phyloP scores from a whole-genome alignment of 2,113 vertebrate species.

The Aptenodytes patagonicus region DNA sequence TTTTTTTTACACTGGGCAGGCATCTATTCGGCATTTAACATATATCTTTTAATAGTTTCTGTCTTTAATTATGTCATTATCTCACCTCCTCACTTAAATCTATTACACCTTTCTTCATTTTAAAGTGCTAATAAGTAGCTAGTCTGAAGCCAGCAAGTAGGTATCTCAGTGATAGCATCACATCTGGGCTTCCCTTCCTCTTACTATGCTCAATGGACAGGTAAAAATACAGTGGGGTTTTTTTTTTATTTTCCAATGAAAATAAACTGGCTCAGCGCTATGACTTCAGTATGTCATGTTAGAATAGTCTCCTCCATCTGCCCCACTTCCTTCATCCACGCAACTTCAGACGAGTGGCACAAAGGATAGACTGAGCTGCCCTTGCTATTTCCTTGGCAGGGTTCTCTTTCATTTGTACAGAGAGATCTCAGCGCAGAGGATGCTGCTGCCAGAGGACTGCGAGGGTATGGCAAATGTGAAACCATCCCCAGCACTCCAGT shows the following conservation, averaged over 20 bases:
- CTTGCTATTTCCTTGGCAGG: background rate
- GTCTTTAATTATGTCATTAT: background rate
- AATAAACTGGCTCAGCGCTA: background rate
- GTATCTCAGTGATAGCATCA: background rate
- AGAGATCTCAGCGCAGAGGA: background rate
- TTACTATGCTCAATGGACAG: background rate
- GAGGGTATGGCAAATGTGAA: background rate
- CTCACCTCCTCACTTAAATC: background rate
- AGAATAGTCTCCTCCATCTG: background rate
- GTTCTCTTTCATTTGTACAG: background rate
- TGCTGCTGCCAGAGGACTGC: background rate
- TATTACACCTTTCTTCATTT: background rate
- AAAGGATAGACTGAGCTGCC: background rate
- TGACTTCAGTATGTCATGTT: background rate
- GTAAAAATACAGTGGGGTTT: background rate
- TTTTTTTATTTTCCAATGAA: background rate
- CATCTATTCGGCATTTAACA: background rate
- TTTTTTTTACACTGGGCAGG: background rate
- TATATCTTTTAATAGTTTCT: background rate
- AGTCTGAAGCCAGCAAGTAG: background rate
- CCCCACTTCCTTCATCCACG: rapidly evolving
- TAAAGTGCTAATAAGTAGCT: background rate
- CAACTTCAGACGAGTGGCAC: background rate
- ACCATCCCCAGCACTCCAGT: background rate
- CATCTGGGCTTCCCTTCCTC: background rate